phyloP scores from a whole-genome alignment of 2,113 vertebrate genomes.

The Perognathus longimembris region DNA sequence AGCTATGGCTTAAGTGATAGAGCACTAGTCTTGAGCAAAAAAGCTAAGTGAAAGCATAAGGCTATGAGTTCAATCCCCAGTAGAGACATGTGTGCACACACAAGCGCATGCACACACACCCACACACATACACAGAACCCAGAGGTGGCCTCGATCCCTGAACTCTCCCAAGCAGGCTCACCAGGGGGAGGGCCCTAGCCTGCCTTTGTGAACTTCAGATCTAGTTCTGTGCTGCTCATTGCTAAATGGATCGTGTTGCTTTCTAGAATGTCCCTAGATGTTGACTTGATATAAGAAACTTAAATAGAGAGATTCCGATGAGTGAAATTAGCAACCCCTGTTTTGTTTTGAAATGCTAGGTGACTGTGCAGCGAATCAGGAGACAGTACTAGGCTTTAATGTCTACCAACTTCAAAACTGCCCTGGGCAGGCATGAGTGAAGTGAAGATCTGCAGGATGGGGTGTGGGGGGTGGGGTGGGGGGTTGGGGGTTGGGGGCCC shows the following conservation, averaged over 20 bases:
- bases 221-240: neutral
- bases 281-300: neutral
- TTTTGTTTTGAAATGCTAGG: no score
- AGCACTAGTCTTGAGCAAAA: no score
- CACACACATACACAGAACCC: neutral
- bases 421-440: neutral
- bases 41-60: no score
- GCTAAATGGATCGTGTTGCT: neutral
- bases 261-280: neutral
- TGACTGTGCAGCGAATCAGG: neutral
- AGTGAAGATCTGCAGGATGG: neutral
- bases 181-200: neutral
- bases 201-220: neutral
- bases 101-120: no score
- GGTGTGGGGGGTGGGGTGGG: no score
- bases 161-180: neutral
- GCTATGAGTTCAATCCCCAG: no score
- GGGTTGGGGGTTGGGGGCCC: no score
- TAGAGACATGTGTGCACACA: no score
- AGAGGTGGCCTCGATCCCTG: neutral
- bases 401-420: constrained; percentile 2
- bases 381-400: neutral
- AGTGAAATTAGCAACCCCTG: neutral
- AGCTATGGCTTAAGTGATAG: no score
- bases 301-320: neutral